Conservation (phyloP, 2,888 invertebrate genomes). For the Cepaea hortensis region DNA sequence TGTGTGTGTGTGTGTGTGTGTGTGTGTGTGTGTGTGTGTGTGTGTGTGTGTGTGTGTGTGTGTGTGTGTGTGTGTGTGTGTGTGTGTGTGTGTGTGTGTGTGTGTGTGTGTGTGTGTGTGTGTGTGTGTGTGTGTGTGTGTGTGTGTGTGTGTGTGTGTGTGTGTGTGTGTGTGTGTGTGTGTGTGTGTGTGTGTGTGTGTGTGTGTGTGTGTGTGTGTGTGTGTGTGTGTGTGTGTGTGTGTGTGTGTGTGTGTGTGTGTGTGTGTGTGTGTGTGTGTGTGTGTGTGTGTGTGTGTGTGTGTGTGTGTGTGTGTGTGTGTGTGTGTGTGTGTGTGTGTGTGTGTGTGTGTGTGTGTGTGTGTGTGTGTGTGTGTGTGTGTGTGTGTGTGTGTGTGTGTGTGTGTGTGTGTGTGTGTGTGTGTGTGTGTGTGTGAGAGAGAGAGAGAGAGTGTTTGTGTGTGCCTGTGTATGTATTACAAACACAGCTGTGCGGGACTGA, state of each 20-base stretch:
- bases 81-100: neutral
- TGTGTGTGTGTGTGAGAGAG: conserved; percentile 6
- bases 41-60: neutral
- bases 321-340: neutral
- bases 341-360: conserved; percentile 12
- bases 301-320: conserved; percentile 2
- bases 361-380: conserved; percentile 2
- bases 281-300: conserved; percentile 12
- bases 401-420: conserved; percentile 12
- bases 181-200: conserved; percentile 2
- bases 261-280: neutral
- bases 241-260: conserved; percentile 2
- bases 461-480: neutral
- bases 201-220: neutral
- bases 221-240: conserved; percentile 12
- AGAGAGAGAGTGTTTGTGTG: neutral
- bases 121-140: conserved; percentile 2
- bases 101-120: conserved; percentile 12
- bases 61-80: neutral
- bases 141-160: neutral
- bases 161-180: conserved; percentile 12
- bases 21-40: neutral
- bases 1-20: neutral
- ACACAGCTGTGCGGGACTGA: too few relatives aligned
- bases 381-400: neutral